These are phyloP conservation scores for Psammodynastes pulverulentus DNA, from an alignment of 2,113 vertebrate species.

Conservation along the genomic window DNA sequence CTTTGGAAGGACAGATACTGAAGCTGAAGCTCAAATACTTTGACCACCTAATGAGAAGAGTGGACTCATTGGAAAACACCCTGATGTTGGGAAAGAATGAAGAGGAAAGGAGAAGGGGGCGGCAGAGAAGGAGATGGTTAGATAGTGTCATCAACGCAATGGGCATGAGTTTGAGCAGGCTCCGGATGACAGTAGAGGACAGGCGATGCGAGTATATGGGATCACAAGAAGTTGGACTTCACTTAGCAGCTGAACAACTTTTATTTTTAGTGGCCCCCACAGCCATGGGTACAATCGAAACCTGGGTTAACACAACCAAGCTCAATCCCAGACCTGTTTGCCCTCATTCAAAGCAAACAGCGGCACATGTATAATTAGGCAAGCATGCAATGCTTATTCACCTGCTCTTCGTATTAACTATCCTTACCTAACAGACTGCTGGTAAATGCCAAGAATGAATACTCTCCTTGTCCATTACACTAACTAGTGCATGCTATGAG, in stretches of 20 bases:
- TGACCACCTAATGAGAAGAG: not conserved
- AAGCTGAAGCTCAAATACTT: not conserved
- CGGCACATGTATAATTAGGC: not conserved
- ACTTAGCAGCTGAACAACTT: too few species aligned
- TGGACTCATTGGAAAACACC: not conserved
- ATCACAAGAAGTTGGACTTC: not conserved
- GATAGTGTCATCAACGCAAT: not conserved
- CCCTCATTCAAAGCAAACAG: not conserved
- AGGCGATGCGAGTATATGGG: not conserved
- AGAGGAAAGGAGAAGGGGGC: not conserved
- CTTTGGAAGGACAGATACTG: not conserved
- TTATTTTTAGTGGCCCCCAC: not conserved
- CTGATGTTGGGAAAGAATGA: not conserved
- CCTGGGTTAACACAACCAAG: not conserved
- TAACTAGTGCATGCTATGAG: not conserved
- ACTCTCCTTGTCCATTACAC: not conserved
- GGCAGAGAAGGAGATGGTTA: not conserved
- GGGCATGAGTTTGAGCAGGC: not conserved
- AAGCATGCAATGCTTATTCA: not conserved
- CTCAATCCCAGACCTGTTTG: not conserved
- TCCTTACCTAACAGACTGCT: slow-evolving; percentile 10
- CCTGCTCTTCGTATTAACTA: not conserved
- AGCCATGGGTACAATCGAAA: slow-evolving; percentile 5
- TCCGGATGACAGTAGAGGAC: not conserved
- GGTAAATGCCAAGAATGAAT: not conserved